These are phyloP conservation scores for Dinoponera quadriceps DNA, from an alignment of 1,140 invertebrate species.

Conservation along the genomic window DNA sequence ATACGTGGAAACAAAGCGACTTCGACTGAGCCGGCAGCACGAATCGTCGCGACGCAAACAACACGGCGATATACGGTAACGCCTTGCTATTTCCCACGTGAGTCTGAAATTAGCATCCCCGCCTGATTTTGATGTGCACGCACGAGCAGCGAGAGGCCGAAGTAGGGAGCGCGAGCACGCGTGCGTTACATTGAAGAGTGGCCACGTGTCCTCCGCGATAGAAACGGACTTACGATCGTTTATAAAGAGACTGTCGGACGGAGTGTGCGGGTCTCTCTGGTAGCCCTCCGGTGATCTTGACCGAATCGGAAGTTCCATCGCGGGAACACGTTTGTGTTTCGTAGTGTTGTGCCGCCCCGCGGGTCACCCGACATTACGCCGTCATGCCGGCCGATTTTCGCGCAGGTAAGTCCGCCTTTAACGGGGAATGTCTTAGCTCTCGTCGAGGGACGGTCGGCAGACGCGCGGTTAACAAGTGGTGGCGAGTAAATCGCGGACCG, in stretches of 20 bases:
- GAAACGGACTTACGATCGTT: constrained; percentile 57
- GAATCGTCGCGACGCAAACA: not conserved
- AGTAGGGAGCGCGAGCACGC: not conserved
- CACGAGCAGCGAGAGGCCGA: not conserved
- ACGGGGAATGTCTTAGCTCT: not conserved
- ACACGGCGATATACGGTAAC: too few relatives aligned
- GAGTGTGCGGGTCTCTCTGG: constrained; percentile 24
- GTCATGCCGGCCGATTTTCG: constrained; percentile 57
- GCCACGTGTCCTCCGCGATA: constrained; percentile 57
- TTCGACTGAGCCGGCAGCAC: too few relatives aligned
- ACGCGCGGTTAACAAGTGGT: too few relatives aligned
- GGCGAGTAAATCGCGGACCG: too few relatives aligned
- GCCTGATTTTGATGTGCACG: not conserved
- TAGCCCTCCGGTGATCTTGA: not conserved
- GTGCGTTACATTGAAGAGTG: constrained; percentile 40
- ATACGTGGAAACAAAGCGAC: too few relatives aligned
- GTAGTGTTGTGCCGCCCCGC: constrained; percentile 19
- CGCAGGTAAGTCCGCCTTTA: constrained; percentile 53
- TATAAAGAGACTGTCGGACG: constrained; percentile 50
- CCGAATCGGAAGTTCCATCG: not conserved
- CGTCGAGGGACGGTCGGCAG: not conserved
- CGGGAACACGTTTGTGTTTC: not conserved
- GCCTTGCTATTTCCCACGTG: not conserved
- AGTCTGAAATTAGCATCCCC: constrained; percentile 31
- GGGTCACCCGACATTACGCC: not conserved